Base-by-base conservation (phyloP, 2,888 invertebrate genomes). In the Rhodophaea formosa region DNA sequence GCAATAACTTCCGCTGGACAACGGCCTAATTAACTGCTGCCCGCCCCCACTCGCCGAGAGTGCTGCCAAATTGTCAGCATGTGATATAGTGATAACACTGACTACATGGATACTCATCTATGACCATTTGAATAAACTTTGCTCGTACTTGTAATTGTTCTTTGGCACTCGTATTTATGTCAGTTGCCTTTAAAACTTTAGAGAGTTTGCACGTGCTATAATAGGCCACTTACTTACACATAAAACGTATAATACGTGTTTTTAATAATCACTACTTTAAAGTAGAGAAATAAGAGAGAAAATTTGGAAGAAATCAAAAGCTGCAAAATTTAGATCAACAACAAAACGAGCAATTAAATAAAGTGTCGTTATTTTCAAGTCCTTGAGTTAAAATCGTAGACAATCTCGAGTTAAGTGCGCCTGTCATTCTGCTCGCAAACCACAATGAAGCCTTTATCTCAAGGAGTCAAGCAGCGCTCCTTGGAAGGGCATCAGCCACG, bases 351-450 rank as follows among this genome's bases (percentile, higher is more conserved):
- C n/a, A 23, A 46, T 46, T 29, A 46, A 23, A 10, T 46, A 23
- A 46, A 46, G 17, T 17, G 39, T 12, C 12, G 23, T 46, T 23
- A 46, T 46, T 46, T 23, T 46, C 44, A 16, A 10, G 15, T 12
- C 7, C 46, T n/a, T n/a, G 7, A 23, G 23, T n/a, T 3, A 3
- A 23, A 23, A 23, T 12, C 23, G 7, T 12, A 23, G 7, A 46
- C 46, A 46, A 46, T 46, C 29, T 10, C 46, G 17, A 23, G 46
- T 46, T 12, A 23, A 46, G 46, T 46, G 23, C 46, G 46, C n/a
- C 46, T 46, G 46, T 46, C 46, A 46, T 46, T 46, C 23, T 46
- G 23, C 23, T 46, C 23, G 23, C 23, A 23, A 23, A 23, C 46
- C 46, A 17, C 23, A 46, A 46, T 46, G 17, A 17, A 17, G 23